Base-by-base conservation (phyloP, 2,797 vertebrate species). In the Steatocranus sp. region DNA sequence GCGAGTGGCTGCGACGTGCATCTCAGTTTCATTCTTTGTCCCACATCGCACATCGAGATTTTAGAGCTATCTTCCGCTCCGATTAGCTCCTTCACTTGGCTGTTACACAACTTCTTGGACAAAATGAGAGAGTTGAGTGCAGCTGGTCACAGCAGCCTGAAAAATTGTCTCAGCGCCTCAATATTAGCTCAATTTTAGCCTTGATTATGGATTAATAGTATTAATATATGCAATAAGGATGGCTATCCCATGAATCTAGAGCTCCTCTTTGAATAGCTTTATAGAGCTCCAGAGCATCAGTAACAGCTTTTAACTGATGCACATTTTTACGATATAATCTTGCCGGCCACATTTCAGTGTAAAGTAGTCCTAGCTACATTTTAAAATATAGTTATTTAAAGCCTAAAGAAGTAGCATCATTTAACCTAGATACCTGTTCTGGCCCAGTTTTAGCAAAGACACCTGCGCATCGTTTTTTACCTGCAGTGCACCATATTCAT, bases 21-120 rank as follows among this genome's bases (percentile, higher is more conserved):
- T 92, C 81, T 92, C 81, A 76, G 41, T 93, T 89, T 89, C 68
- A 78, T 48, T 89, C 80, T 76, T 84, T 83, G 86, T 91, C 83
- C 81, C 83, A 81, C 84, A 81, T 38, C 7, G n/a, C 79, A 83
- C 81, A 77, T 90, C 58, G 82, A 85, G 78, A 86, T 87, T 91
- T 83, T 82, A 76, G 74, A 66, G 54, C 76, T 75, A 79, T 90
- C 91, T 94, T 94, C 89, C 73, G 56, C 91, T 92, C 90, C 34
- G 80, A 90, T 94, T 88, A 87, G 79, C 70, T 56, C 75, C 79
- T 86, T 86, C 74, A 85, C 80, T 83, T 50, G 77, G 58, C 50
- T 81, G 73, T 94, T 93, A 92, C 46, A 81, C 84, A 93, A 93
- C 80, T 56, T 18, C n/a, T 76, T 23, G n/a, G 53, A 83, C 63